Conservation (phyloP, 2,113 vertebrate species). For the Amphilophus citrinellus region DNA sequence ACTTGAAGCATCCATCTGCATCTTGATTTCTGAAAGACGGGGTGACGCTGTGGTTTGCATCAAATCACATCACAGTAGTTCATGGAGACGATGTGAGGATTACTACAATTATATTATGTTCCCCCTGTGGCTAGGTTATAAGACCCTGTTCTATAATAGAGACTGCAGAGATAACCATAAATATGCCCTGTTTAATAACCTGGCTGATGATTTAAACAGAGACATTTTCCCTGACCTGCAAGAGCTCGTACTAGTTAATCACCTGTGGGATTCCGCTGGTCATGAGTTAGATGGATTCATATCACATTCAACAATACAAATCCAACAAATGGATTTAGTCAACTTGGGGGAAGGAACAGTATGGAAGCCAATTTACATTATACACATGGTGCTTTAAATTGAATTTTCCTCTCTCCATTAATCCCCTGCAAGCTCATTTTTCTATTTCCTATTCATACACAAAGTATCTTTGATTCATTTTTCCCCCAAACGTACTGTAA, state of each 20-base stretch:
- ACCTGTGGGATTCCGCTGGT: conserved; percentile 29
- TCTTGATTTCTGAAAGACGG: conserved; percentile 2
- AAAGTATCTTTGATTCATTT: neutral
- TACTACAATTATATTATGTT: neutral
- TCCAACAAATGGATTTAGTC: conserved; percentile 45
- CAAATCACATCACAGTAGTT: conserved; percentile 13
- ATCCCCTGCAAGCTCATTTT: neutral
- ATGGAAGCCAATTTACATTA: neutral
- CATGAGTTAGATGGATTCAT: conserved; percentile 38
- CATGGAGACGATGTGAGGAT: conserved; percentile 6
- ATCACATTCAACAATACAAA: conserved; percentile 50
- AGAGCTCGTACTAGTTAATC: conserved; percentile 12
- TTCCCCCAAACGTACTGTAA: neutral
- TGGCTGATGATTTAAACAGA: conserved; percentile 41
- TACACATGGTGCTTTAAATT: conserved; percentile 30
- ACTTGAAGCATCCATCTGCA: neutral
- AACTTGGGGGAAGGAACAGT: neutral
- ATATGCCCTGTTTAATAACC: conserved; percentile 48
- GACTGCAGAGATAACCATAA: neutral
- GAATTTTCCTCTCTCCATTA: conserved; percentile 14
- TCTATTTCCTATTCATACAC: neutral
- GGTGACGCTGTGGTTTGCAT: neutral
- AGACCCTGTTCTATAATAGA: neutral
- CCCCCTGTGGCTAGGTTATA: neutral
- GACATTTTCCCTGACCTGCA: conserved; percentile 20